Conservation (phyloP, 2,888 invertebrate species). For the Sylvicola fuscatus region DNA sequence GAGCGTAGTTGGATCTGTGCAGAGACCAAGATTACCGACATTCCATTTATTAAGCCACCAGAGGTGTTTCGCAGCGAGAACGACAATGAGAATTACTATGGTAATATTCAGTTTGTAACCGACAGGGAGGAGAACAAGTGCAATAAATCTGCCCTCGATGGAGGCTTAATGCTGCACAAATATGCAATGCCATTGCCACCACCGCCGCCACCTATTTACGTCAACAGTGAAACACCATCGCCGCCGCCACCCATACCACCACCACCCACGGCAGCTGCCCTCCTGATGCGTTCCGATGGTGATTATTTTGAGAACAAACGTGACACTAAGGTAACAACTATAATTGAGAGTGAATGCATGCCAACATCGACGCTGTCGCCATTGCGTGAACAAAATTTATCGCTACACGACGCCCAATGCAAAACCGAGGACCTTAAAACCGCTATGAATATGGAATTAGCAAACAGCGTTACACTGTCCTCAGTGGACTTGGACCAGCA, state of each 20-base stretch:
- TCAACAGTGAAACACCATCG: neutral
- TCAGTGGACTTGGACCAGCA: slow-evolving; percentile 10
- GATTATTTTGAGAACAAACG: no score
- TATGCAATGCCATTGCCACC: neutral
- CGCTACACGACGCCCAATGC: slow-evolving; percentile 11
- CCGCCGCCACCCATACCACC: neutral
- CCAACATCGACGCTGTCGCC: slow-evolving; percentile 6
- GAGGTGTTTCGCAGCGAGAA: slow-evolving; percentile 22
- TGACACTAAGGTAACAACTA: no score
- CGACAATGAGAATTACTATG: slow-evolving; percentile 20
- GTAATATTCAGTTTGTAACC: slow-evolving; percentile 19
- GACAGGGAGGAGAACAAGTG: neutral
- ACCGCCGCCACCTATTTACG: neutral
- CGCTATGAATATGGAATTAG: slow-evolving; percentile 3
- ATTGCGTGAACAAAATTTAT: slow-evolving; percentile 11
- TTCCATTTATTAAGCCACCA: slow-evolving; percentile 22
- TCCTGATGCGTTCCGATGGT: no score
- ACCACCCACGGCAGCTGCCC: neutral
- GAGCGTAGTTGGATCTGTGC: slow-evolving; percentile 13
- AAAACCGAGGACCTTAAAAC: slow-evolving; percentile 9
- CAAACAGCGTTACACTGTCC: slow-evolving; percentile 12
- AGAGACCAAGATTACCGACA: slow-evolving; percentile 9
- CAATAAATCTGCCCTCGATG: neutral
- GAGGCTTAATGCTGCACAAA: neutral
- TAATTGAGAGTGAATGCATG: neutral